Base-by-base conservation (phyloP, 2,113 vertebrate species). In the Scolopax mira region DNA sequence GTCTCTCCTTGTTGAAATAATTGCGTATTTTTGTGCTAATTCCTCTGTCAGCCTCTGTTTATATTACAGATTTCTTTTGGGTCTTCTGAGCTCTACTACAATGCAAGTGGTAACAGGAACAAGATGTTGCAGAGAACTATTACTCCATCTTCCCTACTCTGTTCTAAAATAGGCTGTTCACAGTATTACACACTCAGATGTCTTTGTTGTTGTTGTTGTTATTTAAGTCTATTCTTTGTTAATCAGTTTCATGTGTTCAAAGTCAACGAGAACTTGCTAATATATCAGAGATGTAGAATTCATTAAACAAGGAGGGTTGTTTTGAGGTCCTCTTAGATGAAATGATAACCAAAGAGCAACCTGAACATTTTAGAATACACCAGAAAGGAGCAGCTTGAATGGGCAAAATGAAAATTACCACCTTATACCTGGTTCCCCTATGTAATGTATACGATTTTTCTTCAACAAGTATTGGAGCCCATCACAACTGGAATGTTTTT, bases 361-460 rank as follows among this genome's bases (percentile, higher is more conserved):
- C 9, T 16, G 18, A 70, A 39, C 8, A 6, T 55, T 79, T 85
- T 9, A 16, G 35, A 64, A 65, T 9, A 42, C 9, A 18, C 19
- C 30, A 41, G 31, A 73, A 77, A 58, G 2, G 11, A 44, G 9
- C 35, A 37, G 24, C 8, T 30, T 55, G 2, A 24, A 42, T 0
- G 0, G 24, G 31, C 18, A 71, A n/a, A 37, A 41, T 28, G 13
- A 15, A 84, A 90, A 90, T n/a, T 22, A 44, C 15, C 28, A 27
- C 15, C 2, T n/a, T 65, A 49, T 41, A 21, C 3, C 5, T 37
- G 33, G 18, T 75, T 24, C 23, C 17, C 0, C 0, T 22, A 9
- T 51, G 79, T 64, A 27, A 52, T 41, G 79, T 42, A 1, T 22
- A 39, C 54, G 4, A 48, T 49, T 70, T 18, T 48, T 60, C 5